Percentiles rank a stretch among this genome's conserved stretches.
These are phyloP conservation scores for Carollia perspicillata DNA, from an alignment of 2,113 vertebrate species.

Conservation along the genomic window DNA sequence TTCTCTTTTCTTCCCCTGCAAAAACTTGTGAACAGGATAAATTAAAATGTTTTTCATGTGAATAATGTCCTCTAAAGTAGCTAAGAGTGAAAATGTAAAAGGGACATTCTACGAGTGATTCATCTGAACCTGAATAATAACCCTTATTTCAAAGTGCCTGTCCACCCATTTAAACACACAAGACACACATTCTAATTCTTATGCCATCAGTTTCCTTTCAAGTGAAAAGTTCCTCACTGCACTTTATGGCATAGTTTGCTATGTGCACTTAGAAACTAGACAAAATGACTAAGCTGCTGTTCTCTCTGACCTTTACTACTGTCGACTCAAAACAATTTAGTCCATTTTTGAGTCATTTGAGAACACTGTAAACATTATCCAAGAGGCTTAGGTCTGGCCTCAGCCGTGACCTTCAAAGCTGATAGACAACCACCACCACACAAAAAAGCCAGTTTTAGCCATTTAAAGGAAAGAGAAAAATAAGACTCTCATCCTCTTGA, in stretches of 20 bases:
- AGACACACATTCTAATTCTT: constrained; percentile 42
- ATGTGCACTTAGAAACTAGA: constrained; percentile 60
- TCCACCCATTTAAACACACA: constrained; percentile 33
- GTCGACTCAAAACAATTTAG: constrained; percentile 80
- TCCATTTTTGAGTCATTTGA: constrained; percentile 82
- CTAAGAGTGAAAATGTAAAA: not conserved
- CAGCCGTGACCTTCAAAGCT: constrained; percentile 80
- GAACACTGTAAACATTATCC: constrained; percentile 80
- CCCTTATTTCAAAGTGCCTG: constrained; percentile 5
- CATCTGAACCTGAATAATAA: constrained; percentile 36
- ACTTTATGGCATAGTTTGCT: constrained; percentile 70
- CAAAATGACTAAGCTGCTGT: constrained; percentile 77
- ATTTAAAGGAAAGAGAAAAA: constrained; percentile 72
- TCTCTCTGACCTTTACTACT: constrained; percentile 80
- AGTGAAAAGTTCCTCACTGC: constrained; percentile 58
- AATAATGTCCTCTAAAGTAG: not conserved
- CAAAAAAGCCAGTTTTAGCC: constrained; percentile 57
- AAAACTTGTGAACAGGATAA: not conserved
- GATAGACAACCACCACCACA: constrained; percentile 58
- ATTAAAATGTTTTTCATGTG: not conserved
- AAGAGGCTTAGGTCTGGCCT: constrained; percentile 74
- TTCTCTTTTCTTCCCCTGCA: not conserved
- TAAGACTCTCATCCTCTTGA: constrained; percentile 51
- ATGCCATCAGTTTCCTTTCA: constrained; percentile 34
- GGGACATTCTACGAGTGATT: not conserved